Evolutionary conservation across 2,113 vertebrate genomes (phyloP), one percentile per base, ranked within the genome.

Genomic region (Pteronura brasiliensis): DNA sequence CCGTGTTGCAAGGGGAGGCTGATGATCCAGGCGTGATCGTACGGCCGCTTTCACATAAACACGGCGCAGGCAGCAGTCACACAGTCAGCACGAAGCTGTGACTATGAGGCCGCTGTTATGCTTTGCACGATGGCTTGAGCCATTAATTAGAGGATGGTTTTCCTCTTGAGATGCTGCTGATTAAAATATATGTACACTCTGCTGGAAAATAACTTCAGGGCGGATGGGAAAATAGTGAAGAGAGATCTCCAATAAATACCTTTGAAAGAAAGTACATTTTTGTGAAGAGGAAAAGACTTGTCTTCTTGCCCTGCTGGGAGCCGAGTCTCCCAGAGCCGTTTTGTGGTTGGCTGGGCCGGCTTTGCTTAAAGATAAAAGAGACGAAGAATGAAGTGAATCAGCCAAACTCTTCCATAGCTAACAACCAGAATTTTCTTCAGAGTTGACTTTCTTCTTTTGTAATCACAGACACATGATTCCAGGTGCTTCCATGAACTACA

Each of bases 111-210:
- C 96, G 34, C 96, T 90, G 76, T 15, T 93, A 94, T 10, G 89
- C 83, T 65, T 61, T 93, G 88, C 81, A 93, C 36, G 80, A 96
- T 95, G 89, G 97, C 90, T 97, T 94, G 84, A 97, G 83, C 93
- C 95, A 95, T 98, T 99, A 97, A 98, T 98, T 98, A 97, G 65
- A 97, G 80, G 36, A 81, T 74, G 97, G 61, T 7, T 97, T 98
- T 98, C 94, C 98, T 98, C 92, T 95, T 76, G 95, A 98, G 98
- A 98, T 97, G 95, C 79, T n/a, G 93, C 91, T 71, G 82, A 98
- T 98, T 98, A 98, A 96, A 98, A 98, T 97, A 96, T 96, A 97
- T 93, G 71, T 76, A 88, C 0, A 27, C 25, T 29, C 47, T 81
- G 31, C 80, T 85, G 92, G 94, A 98, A 96, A 94, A 90, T 97